Base-by-base conservation (phyloP, 2,888 invertebrate species). In the Griposia aprilina region DNA sequence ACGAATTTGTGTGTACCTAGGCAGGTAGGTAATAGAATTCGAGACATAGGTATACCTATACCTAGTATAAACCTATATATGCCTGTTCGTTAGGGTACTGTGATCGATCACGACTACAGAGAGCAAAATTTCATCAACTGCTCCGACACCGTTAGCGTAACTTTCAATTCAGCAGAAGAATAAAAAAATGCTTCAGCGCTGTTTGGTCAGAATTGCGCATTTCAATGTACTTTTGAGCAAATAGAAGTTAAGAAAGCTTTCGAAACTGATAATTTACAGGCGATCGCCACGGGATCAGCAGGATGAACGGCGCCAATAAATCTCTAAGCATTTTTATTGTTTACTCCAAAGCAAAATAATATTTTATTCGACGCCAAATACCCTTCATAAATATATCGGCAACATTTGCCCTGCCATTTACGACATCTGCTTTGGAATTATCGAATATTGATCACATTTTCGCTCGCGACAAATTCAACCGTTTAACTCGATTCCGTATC, bases 261-360 rank as follows among this genome's bases (percentile, higher is more conserved):
- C 17, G 41, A 60, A 65, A 8, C 59, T 50, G 90, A 93, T 93
- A 93, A 94, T 93, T 93, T 92, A 93, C 90, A 86, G 86, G 84
- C 88, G 72, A 89, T 85, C 88, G 91, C 89, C 88, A 72, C 71
- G 87, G 92, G 93, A 94, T 93, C 91, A 94, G 91, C 91, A 92
- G 92, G 92, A 93, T 93, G 92, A 94, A 92, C 90, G 89, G 77
- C 85, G 74, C 71, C 91, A 87, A 94, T 94, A 94, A 94, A 94
- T 94, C 91, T 90, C 82, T 82, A 86, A 90, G 85, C 90, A 85
- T 89, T 91, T 92, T 93, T 92, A 92, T 92, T 92, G 89, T 92
- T 88, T 87, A 90, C 87, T 87, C 84, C 77, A 87, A 82, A 83
- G 85, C 87, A 83, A 89, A 90, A 91, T 89, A 85, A 89, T 91